Evolutionary conservation across 2,888 invertebrate genomes (phyloP).

Genomic region (Sericinus montela): DNA sequence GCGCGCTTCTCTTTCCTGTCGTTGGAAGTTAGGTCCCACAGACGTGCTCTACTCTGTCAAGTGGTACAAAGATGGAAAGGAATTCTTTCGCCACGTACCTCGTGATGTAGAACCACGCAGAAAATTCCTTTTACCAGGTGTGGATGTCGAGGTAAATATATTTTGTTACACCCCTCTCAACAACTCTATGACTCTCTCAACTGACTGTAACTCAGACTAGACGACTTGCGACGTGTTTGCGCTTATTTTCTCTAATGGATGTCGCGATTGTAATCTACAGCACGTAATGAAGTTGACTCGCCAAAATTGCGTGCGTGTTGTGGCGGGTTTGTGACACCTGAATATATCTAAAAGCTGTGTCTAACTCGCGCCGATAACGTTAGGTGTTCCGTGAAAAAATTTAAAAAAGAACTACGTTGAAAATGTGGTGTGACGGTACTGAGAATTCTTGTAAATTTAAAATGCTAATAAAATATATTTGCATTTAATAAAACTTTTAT

Average conservation of each 20-base stretch:
- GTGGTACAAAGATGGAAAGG: conserved; percentile 95
- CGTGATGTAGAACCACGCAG: conserved; percentile 89
- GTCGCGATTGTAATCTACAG: conserved; percentile 21
- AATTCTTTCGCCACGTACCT: conserved; percentile 93
- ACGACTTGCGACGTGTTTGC: conserved; percentile 15
- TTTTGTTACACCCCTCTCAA: neutral
- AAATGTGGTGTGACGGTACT: neutral
- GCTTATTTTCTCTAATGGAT: conserved; percentile 19
- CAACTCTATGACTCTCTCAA: no score
- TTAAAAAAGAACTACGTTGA: neutral
- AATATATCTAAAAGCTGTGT: conserved; percentile 10
- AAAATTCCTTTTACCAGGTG: conserved; percentile 88
- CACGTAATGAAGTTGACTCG: conserved; percentile 21
- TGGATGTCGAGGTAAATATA: conserved; percentile 88
- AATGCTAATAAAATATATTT: neutral
- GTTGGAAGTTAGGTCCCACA: conserved; percentile 87
- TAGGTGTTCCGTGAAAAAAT: neutral
- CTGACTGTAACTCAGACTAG: no score
- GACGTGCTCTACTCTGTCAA: conserved; percentile 93
- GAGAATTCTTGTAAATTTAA: neutral
- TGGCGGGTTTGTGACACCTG: conserved; percentile 11
- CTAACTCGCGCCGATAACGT: conserved; percentile 6
- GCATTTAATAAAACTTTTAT: no score
- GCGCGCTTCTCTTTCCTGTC: conserved; percentile 87
- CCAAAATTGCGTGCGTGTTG: conserved; percentile 17